These are phyloP conservation scores for Aptenodytes forsteri DNA, from an alignment of 2,113 vertebrate genomes.

Conservation along the genomic window DNA sequence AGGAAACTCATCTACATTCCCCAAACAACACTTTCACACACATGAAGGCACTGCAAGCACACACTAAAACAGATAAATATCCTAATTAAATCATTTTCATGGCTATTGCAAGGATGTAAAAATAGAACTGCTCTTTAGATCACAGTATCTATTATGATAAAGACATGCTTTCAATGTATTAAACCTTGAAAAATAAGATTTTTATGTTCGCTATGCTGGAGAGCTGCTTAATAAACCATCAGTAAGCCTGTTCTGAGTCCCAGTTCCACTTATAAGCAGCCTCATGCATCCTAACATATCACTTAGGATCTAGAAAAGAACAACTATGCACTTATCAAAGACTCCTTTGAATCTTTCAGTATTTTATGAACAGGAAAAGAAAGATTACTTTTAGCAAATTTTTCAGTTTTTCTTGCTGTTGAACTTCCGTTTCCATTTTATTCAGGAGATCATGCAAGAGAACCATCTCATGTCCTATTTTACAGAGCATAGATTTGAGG, in stretches of 20 bases:
- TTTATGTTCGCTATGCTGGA: background rate
- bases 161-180: background rate
- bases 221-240: background rate
- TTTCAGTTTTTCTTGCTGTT: slow-evolving; percentile 48
- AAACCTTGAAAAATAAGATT: too few relatives aligned
- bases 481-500: background rate
- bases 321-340: accelerated
- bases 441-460: slow-evolving; percentile 52
- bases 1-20: background rate
- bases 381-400: slow-evolving; percentile 66
- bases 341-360: background rate
- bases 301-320: background rate
- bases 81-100: background rate
- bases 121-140: background rate
- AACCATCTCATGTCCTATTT: slow-evolving; percentile 51
- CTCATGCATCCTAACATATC: background rate
- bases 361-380: background rate
- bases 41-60: background rate
- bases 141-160: background rate
- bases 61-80: background rate
- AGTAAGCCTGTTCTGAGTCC: background rate
- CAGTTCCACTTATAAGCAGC: background rate
- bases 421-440: slow-evolving; percentile 60
- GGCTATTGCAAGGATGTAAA: background rate
- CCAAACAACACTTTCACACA: background rate